Conservation (phyloP, 2,888 invertebrate genomes). For the Conomelus anceps region DNA sequence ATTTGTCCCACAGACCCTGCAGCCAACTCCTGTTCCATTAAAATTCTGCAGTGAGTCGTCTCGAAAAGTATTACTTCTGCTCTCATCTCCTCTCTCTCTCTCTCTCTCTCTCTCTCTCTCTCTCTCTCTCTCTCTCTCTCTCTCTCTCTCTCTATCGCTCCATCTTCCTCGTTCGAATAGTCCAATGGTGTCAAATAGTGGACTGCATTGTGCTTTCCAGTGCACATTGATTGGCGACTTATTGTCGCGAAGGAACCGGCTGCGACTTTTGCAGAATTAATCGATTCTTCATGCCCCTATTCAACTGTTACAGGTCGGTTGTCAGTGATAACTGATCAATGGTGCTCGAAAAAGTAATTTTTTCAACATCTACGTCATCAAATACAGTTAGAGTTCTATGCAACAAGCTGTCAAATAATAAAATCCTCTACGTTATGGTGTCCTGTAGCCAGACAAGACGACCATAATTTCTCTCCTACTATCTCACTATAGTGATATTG, state of each 20-base stretch:
- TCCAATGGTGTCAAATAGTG: neutral
- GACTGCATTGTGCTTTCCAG: neutral
- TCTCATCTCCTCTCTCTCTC: neutral
- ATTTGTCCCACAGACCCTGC: neutral
- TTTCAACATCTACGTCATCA: no score
- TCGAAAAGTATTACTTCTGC: neutral
- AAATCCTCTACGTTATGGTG: no score
- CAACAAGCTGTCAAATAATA: no score
- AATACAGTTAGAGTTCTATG: no score
- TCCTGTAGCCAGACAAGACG: no score
- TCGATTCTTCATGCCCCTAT: neutral
- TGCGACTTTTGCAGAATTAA: neutral
- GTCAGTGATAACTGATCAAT: no score
- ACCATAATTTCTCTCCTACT: no score
- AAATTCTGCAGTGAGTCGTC: neutral
- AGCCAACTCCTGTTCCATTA: neutral
- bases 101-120: neutral
- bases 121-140: neutral
- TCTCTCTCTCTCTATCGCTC: neutral
- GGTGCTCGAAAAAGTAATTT: no score
- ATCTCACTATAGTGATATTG: no score
- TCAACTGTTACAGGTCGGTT: no score
- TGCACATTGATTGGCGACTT: neutral
- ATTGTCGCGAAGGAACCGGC: neutral
- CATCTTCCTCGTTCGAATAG: neutral